Conservation (phyloP, 2,113 vertebrate genomes). For the Hemiscyllium ocellatum region DNA sequence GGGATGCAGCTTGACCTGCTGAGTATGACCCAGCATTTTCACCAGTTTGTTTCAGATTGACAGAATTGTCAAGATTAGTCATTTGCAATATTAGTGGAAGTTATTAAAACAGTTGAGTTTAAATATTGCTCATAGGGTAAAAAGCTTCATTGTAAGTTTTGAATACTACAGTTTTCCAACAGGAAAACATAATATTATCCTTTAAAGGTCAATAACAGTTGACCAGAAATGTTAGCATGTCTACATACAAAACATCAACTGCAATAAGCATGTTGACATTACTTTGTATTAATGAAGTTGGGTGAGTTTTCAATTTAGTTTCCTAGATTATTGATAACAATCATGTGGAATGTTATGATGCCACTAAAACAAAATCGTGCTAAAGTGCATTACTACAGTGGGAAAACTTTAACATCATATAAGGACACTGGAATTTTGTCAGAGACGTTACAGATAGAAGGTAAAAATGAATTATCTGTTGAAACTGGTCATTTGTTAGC, state of each 20-base stretch:
- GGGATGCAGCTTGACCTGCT: background rate
- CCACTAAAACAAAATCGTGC: background rate
- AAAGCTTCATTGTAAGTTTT: background rate
- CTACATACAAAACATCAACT: background rate
- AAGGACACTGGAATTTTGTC: background rate
- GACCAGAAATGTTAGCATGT: background rate
- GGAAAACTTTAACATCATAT: background rate
- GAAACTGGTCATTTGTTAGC: background rate
- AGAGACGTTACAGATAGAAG: background rate
- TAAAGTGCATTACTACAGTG: background rate
- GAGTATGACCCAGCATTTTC: background rate
- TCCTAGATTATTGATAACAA: background rate
- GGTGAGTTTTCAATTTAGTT: slow-evolving; percentile 2
- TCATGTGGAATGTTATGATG: background rate
- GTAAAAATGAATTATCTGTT: background rate
- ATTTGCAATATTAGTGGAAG: background rate
- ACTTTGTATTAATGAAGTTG: background rate
- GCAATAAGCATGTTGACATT: background rate
- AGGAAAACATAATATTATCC: background rate
- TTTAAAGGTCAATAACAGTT: background rate
- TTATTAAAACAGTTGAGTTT: background rate
- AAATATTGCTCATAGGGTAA: background rate
- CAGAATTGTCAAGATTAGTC: background rate
- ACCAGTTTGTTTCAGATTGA: background rate
- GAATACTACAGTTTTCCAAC: background rate